Conservation (phyloP, 2,797 vertebrate genomes). For the Typhlichthys eigenmanni region DNA sequence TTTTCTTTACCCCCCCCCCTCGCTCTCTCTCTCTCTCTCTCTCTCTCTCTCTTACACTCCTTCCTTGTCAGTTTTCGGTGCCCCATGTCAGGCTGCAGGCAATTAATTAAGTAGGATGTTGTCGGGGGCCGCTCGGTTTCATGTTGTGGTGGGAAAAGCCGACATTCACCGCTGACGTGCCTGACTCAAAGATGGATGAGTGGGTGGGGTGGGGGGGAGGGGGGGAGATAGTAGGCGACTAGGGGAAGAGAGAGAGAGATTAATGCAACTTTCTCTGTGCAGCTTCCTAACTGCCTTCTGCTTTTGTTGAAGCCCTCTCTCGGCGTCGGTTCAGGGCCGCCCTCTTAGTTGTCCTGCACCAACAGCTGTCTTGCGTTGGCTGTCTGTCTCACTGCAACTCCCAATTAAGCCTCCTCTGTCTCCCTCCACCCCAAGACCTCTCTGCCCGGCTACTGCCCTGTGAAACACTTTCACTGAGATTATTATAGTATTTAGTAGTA, state of each 20-base stretch:
- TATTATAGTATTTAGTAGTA: too few species aligned
- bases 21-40: not conserved
- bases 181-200: slow-evolving; percentile 37
- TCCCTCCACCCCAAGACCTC: too few species aligned
- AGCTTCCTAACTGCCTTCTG: not conserved
- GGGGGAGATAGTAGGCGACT: not conserved
- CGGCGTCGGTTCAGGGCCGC: not conserved
- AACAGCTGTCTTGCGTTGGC: slow-evolving; percentile 14
- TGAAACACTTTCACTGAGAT: too few species aligned
- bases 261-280: slow-evolving; percentile 4
- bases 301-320: not conserved
- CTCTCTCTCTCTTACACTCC: slow-evolving; percentile 2
- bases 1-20: slow-evolving; percentile 5
- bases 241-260: slow-evolving; percentile 26
- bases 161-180: slow-evolving; percentile 9
- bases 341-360: slow-evolving; percentile 13
- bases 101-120: slow-evolving; percentile 68
- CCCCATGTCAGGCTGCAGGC: slow-evolving; percentile 58
- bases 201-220: slow-evolving; percentile 7
- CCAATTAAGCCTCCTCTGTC: slow-evolving; percentile 28
- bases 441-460: too few species aligned
- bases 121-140: slow-evolving; percentile 33
- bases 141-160: slow-evolving; percentile 18
- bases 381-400: slow-evolving; percentile 22
- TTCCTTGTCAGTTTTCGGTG: slow-evolving; percentile 44